These are phyloP conservation scores for Eudasyphora cyanicolor DNA, from an alignment of 2,888 invertebrate genomes.

Conservation along the genomic window DNA sequence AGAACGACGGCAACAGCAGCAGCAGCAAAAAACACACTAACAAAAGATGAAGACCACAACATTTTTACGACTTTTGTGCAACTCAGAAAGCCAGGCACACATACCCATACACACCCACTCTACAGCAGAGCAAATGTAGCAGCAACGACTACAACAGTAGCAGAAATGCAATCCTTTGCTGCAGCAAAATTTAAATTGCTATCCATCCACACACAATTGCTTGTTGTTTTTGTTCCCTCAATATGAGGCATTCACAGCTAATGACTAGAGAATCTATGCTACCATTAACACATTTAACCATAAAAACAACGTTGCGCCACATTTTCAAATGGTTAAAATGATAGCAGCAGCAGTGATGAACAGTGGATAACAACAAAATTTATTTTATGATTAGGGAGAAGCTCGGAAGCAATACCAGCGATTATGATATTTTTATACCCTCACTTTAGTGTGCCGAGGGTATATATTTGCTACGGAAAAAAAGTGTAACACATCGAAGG, in stretches of 20 bases:
- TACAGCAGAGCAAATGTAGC: not conserved
- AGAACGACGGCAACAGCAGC: too few species aligned
- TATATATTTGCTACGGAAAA: too few species aligned
- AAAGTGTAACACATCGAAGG: too few species aligned
- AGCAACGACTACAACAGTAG: not conserved
- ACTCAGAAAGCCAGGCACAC: not conserved
- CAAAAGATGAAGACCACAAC: slow-evolving; percentile 26
- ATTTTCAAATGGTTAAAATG: slow-evolving; percentile 30
- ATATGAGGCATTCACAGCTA: slow-evolving; percentile 40
- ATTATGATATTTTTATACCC: too few species aligned
- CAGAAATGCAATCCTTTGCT: not conserved
- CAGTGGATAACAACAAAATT: too few species aligned
- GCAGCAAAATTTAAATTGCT: not conserved
- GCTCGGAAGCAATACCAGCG: too few species aligned
- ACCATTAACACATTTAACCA: slow-evolving; percentile 57
- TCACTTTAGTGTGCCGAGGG: too few species aligned
- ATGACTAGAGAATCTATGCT: slow-evolving; percentile 49
- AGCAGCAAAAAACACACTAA: not conserved
- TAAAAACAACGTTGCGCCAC: slow-evolving; percentile 40
- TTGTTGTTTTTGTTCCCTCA: not conserved
- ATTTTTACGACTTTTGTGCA: slow-evolving; percentile 39
- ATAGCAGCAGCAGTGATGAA: not conserved
- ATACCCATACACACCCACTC: not conserved
- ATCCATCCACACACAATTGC: not conserved
- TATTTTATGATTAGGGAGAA: too few species aligned